Evolutionary conservation across 2,113 vertebrate genomes (phyloP), one percentile per base, ranked within the genome.

Genomic region (Trogon surrucura): DNA sequence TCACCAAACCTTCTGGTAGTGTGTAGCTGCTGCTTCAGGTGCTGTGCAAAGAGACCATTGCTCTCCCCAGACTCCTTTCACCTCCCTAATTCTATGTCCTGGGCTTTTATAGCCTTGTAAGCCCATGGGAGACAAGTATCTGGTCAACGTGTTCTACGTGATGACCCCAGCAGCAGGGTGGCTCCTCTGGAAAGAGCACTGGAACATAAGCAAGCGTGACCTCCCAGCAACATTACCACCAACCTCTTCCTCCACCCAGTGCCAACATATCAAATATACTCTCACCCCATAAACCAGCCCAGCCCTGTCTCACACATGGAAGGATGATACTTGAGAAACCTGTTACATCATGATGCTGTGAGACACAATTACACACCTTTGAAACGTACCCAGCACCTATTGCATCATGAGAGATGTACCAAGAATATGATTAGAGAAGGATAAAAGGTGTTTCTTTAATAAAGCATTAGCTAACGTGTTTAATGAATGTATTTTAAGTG

Each of bases 371-470:
- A 75, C 13, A 30, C 50, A 65, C 62, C 91, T 93, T 79, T 89
- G 88, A 96, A 96, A 95, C 67, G 80, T 67, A 93, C 62, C 86
- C 86, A 91, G 78, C 18, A 77, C 70, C 44, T 62, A 79, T 93
- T 95, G 94, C 92, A 95, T 94, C 95, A 94, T 80, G 70, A 89
- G 50, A 96, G 66, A 85, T 80, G 84, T 89, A 97, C 85, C 58
- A 73, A 89, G 93, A 94, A 94, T 77, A 94, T 47, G 94, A 96
- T 95, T 93, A 96, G 81, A 80, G 83, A 81, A 89, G 88, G 93
- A 94, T 96, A 94, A 96, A 96, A 93, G 83, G 64, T 92, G 45
- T 69, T 95, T 80, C 89, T 86, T 91, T 96, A 95, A 96, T 91
- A 96, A 89, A 27, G 2, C 87, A 89, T 95, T 97, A 96, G 85